A percentile compares a stretch with the other conserved stretches of the same genome.
These are phyloP conservation scores for Pandion haliaetus DNA, from an alignment of 2,113 vertebrate species.

Conservation along the genomic window DNA sequence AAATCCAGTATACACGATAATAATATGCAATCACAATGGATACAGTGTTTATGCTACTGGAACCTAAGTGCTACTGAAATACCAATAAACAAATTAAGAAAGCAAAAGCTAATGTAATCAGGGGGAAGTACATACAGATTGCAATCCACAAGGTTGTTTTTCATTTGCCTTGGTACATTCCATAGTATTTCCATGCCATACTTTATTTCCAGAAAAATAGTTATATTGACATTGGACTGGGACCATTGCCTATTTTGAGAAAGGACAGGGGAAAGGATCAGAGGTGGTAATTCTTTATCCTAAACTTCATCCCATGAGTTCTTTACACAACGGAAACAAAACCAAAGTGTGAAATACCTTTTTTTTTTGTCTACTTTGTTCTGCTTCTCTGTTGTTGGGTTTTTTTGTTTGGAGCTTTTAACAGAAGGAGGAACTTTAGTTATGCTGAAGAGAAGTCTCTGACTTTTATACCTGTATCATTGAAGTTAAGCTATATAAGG, in stretches of 20 bases:
- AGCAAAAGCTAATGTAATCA: neutral
- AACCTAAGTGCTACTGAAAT: neutral
- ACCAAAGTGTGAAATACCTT: neutral
- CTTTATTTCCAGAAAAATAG: neutral
- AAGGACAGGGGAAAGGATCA: neutral
- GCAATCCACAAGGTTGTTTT: neutral
- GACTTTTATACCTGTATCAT: accelerated
- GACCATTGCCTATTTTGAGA: neutral
- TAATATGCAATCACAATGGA: accelerated
- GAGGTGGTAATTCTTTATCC: neutral
- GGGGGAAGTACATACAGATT: accelerated
- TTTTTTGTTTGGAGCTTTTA: neutral
- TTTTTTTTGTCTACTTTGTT: accelerated
- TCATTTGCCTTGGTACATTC: neutral
- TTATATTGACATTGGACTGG: neutral
- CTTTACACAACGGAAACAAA: neutral
- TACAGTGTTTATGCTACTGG: accelerated
- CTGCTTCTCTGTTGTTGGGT: accelerated
- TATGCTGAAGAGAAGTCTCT: neutral
- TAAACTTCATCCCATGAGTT: accelerated
- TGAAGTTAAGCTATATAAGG: neutral
- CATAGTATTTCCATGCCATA: neutral
- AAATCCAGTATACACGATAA: neutral
- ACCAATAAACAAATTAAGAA: neutral
- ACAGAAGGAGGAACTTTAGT: neutral